Base-by-base conservation (phyloP, 2,113 vertebrate genomes). In the Dasyurus viverrinus region DNA sequence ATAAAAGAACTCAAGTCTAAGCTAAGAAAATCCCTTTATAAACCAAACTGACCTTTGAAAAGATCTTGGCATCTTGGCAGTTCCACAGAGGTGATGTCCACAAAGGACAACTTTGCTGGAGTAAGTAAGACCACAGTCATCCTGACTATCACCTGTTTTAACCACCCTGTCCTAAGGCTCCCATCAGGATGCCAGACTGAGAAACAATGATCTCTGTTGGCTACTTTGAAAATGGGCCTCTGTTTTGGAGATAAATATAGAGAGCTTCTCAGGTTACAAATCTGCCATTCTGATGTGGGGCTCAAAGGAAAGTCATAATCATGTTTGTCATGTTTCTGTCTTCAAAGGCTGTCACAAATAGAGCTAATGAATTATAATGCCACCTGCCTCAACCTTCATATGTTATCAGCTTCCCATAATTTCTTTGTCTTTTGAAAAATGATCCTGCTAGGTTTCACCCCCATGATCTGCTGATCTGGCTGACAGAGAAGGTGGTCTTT, bases 281-380 rank as follows among this genome's bases (percentile, higher is more conserved):
- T 97, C 97, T 97, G 96, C 95, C 96, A 96, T 95, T 93, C 96
- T 97, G 95, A 97, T 25, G 0, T 48, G 9, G 94, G 46, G 96
- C 98, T 98, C 97, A 98, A 97, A 98, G 95, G 92, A 97, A 96
- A 98, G 92, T 93, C 95, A 91, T 95, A 92, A 97, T 96, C 93
- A 57, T 96, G 95, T 96, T 93, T 96, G 94, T 96, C 96, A 96
- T 97, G 90, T 84, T 84, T 89, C 95, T 97, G 90, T 94, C 94
- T 98, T 98, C 97, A 98, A 98, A 98, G 97, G 94, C 97, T 95
- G 96, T 94, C 96, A 94, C 97, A 97, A 97, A 95, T 95, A 96
- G 53, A 97, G 97, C 93, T 94, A 96, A 97, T 92, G 95, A 97
- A 96, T 97, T 96, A 96, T 92, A 94, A 94, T 94, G 89, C 53